Conservation (phyloP, 1,140 invertebrate species). For the Neelides sp. region DNA sequence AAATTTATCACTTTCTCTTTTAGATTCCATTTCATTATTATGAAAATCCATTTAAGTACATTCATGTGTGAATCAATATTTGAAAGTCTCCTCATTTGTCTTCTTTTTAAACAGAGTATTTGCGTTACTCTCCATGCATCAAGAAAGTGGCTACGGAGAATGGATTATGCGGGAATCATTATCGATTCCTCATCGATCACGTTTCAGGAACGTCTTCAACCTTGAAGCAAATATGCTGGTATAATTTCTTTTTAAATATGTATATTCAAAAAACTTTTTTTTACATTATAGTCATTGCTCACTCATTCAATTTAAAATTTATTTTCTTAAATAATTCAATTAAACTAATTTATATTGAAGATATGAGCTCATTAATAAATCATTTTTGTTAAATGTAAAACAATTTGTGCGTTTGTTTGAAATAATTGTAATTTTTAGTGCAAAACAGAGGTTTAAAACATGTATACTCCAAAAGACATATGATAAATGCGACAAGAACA, state of each 20-base stretch:
- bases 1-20: no score
- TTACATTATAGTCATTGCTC: no score
- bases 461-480: slow-evolving; percentile 21
- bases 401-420: no score
- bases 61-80: background rate
- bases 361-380: no score
- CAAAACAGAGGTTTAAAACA: slow-evolving; percentile 17
- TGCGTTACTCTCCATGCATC: slow-evolving; percentile 24
- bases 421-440: slow-evolving; percentile 13
- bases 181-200: slow-evolving; percentile 26
- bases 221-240: slow-evolving; percentile 31
- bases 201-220: slow-evolving; percentile 18
- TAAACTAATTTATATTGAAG: no score
- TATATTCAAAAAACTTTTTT: no score
- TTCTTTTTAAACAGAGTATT: slow-evolving; percentile 14
- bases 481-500: slow-evolving; percentile 17
- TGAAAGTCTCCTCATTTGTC: background rate
- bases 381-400: no score
- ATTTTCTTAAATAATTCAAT: no score
- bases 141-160: slow-evolving; percentile 24
- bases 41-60: no score
- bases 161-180: slow-evolving; percentile 27
- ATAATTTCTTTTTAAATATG: no score
- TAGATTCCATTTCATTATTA: no score
- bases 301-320: no score